These are phyloP conservation scores for Peromyscus melanophrys DNA, from an alignment of 2,797 vertebrate species.

Conservation along the genomic window DNA sequence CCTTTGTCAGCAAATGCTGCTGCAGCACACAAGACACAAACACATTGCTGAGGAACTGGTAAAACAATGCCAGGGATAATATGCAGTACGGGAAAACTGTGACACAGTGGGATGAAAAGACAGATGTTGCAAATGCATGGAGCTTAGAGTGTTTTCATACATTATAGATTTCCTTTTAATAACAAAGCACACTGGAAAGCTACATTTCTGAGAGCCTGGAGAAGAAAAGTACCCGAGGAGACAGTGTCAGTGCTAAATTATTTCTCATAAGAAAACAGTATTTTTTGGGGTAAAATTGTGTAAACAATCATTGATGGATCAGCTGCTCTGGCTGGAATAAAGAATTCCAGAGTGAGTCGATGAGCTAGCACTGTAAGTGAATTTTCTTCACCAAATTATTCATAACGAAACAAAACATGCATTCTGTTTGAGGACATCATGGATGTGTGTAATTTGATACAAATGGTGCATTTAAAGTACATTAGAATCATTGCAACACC, in stretches of 20 bases:
- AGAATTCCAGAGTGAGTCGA: background rate
- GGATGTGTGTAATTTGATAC: background rate
- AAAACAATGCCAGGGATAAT: conserved; percentile 51
- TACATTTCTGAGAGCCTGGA: background rate
- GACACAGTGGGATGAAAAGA: conserved; percentile 56
- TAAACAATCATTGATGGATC: conserved; percentile 46
- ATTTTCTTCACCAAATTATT: conserved; percentile 30
- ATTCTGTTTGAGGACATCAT: background rate
- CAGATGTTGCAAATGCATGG: conserved; percentile 54
- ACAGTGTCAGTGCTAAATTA: conserved; percentile 56
- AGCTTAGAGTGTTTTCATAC: background rate
- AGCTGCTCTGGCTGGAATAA: conserved; percentile 49
- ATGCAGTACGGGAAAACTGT: background rate
- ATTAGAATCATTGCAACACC: background rate
- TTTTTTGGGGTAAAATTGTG: conserved; percentile 11
- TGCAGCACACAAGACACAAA: conserved; percentile 10
- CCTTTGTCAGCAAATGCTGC: conserved; percentile 67
- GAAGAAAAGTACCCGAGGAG: conserved; percentile 5
- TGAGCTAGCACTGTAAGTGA: background rate
- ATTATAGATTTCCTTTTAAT: conserved; percentile 47
- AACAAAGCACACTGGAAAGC: conserved; percentile 59
- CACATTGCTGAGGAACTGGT: conserved; percentile 15
- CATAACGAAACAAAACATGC: background rate
- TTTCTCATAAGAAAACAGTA: conserved; percentile 62
- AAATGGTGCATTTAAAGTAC: background rate